Percentiles rank a stretch among this genome's conserved stretches.
These are phyloP conservation scores for Brachymystax lenok DNA, from an alignment of 2,797 vertebrate species.

Conservation along the genomic window DNA sequence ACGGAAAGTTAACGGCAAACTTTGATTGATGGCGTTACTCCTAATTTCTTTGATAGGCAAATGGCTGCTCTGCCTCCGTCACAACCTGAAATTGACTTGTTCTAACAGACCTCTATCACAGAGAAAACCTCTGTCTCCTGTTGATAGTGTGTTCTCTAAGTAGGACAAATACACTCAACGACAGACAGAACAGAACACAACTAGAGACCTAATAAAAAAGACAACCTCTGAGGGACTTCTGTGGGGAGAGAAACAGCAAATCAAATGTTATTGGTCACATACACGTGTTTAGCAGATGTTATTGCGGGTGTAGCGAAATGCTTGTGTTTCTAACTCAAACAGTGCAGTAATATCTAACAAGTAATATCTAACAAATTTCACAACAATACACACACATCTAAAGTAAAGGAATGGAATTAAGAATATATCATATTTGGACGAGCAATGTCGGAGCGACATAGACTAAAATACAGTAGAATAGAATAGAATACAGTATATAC, in stretches of 20 bases:
- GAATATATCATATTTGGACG: too few relatives aligned
- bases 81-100: slow-evolving; percentile 21
- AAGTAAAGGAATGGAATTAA: too few relatives aligned
- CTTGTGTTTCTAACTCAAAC: too few relatives aligned
- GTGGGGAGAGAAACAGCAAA: background rate
- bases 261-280: too few relatives aligned
- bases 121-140: background rate
- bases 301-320: too few relatives aligned
- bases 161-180: background rate
- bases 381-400: too few relatives aligned
- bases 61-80: slow-evolving; percentile 9
- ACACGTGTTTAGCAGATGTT: too few relatives aligned
- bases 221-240: background rate
- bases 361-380: too few relatives aligned
- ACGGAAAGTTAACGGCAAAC: background rate
- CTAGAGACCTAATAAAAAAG: background rate
- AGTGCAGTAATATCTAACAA: too few relatives aligned
- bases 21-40: slow-evolving; percentile 37
- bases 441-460: too few relatives aligned
- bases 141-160: background rate
- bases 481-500: too few relatives aligned
- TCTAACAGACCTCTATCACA: background rate
- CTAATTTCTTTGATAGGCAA: slow-evolving; percentile 31
- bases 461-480: too few relatives aligned
- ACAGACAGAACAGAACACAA: background rate